Percentiles rank a stretch among this genome's conserved stretches.
These are phyloP conservation scores for Caenorhabditis uteleia DNA, from an alignment of 2,888 invertebrate species.

Conservation along the genomic window DNA sequence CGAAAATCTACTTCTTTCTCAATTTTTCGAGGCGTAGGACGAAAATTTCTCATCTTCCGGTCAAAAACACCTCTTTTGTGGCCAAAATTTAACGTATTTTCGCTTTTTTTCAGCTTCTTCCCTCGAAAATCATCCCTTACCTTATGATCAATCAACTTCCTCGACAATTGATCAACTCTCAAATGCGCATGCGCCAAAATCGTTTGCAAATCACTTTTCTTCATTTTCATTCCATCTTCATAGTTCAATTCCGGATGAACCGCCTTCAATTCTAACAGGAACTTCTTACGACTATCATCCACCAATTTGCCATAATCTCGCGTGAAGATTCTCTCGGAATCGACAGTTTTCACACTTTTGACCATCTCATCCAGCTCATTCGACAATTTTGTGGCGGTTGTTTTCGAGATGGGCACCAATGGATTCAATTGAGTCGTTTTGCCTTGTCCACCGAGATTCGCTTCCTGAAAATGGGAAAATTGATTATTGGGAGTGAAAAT, in stretches of 20 bases:
- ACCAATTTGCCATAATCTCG: constrained; percentile 42
- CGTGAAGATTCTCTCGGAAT: constrained; percentile 38
- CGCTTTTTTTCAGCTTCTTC: too few relatives aligned
- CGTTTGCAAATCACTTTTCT: constrained; percentile 77
- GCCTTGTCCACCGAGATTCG: constrained; percentile 53
- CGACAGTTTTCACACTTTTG: constrained; percentile 41
- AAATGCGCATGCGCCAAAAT: constrained; percentile 82
- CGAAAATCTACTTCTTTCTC: too few relatives aligned
- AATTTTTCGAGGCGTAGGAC: too few relatives aligned
- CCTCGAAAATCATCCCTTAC: too few relatives aligned
- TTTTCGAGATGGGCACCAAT: constrained; percentile 67
- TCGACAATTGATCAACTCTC: constrained; percentile 70
- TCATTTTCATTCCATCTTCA: constrained; percentile 36
- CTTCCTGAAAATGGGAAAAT: constrained; percentile 46
- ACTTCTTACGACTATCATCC: constrained; percentile 40
- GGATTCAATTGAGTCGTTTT: constrained; percentile 70
- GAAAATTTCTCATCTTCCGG: too few relatives aligned
- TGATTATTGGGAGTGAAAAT: too few relatives aligned
- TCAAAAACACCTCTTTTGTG: too few relatives aligned
- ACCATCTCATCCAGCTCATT: constrained; percentile 69
- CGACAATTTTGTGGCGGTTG: constrained; percentile 68
- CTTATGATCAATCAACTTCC: constrained; percentile 38
- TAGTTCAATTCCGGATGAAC: constrained; percentile 13
- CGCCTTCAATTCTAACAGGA: constrained; percentile 33
- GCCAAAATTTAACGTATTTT: too few relatives aligned